Conservation (phyloP, 2,797 vertebrate genomes). For the Mus caroli region DNA sequence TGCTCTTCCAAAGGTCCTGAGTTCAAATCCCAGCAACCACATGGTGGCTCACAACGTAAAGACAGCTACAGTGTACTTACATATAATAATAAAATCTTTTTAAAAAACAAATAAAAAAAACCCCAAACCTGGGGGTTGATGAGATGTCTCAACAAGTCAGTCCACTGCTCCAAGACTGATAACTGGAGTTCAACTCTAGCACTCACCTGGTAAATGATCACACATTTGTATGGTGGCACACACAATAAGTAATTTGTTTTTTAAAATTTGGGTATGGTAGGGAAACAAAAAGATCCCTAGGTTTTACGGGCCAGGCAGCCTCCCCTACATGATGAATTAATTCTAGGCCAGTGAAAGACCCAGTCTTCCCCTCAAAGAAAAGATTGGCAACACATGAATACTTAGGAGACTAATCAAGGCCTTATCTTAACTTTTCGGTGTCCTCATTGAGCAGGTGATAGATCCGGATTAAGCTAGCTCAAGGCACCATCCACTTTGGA, state of each 20-base stretch:
- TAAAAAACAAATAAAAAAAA: no score
- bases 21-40: no score
- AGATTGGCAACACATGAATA: not conserved
- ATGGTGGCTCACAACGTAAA: no score
- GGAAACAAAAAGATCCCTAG: not conserved
- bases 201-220: not conserved
- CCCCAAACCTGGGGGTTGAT: no score
- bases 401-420: not conserved
- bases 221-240: not conserved
- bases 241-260: not conserved
- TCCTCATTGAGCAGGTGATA: constrained; percentile 40
- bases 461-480: constrained; percentile 76
- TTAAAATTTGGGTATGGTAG: not conserved
- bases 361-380: not conserved
- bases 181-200: not conserved
- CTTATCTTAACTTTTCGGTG: not conserved
- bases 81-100: no score
- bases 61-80: no score
- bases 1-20: no score
- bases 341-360: not conserved
- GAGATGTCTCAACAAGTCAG: not conserved
- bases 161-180: not conserved
- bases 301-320: not conserved
- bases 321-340: not conserved
- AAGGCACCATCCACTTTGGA: constrained; percentile 54